phyloP scores from a whole-genome alignment of 2,888 invertebrate species.

The Tetragonisca angustula region DNA sequence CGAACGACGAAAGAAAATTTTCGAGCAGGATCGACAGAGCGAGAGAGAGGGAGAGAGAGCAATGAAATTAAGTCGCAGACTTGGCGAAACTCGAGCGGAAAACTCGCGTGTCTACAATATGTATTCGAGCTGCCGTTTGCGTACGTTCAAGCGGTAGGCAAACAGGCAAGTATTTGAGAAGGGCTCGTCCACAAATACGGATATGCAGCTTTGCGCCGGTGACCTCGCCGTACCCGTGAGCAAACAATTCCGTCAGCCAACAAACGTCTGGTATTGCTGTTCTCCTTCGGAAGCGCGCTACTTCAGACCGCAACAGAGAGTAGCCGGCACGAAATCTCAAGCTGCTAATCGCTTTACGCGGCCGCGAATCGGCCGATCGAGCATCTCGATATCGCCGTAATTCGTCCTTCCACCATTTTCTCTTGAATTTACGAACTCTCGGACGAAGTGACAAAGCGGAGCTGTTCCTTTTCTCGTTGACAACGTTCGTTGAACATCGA shows the following conservation, averaged over 20 bases:
- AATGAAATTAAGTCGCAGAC: slow-evolving; percentile 54
- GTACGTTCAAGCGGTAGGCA: slow-evolving; percentile 69
- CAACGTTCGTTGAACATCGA: background rate
- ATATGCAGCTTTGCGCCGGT: slow-evolving; percentile 69
- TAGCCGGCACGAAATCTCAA: slow-evolving; percentile 39
- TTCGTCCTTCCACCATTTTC: background rate
- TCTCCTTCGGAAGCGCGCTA: slow-evolving; percentile 36
- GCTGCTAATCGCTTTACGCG: slow-evolving; percentile 55
- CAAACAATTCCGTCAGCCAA: slow-evolving; percentile 67
- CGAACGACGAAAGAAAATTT: slow-evolving; percentile 9
- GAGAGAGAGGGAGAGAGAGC: background rate
- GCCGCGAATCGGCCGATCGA: background rate
- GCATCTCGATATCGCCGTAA: background rate
- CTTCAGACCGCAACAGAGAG: slow-evolving; percentile 41
- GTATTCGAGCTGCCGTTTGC: slow-evolving; percentile 69
- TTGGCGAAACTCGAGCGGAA: slow-evolving; percentile 21
- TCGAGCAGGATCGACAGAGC: background rate
- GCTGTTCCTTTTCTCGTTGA: too few species aligned
- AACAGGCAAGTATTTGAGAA: slow-evolving; percentile 74
- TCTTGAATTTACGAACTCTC: too few species aligned
- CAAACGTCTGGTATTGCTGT: slow-evolving; percentile 62
- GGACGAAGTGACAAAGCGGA: too few species aligned
- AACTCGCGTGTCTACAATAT: slow-evolving; percentile 63
- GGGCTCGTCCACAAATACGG: slow-evolving; percentile 68
- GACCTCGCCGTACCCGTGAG: slow-evolving; percentile 58